Evolutionary conservation across 2,113 vertebrate genomes (phyloP), one percentile per base, ranked within the genome.

Genomic region (Trematomus loennbergii): DNA sequence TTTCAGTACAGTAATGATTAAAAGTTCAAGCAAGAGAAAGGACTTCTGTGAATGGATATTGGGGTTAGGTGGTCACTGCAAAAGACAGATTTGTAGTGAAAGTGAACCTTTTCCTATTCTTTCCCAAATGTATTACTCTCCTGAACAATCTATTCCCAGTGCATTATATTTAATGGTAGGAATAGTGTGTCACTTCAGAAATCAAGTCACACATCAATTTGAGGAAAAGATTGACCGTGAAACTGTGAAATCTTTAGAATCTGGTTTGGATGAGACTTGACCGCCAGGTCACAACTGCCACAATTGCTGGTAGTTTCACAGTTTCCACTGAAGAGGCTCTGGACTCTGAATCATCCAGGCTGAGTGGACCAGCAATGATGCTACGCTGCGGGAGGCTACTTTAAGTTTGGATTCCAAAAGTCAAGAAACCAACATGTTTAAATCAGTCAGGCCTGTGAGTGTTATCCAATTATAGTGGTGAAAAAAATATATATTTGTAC

Each of bases 171-270:
- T 15, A 63, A 11, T 64, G 58, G 5, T 45, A 58, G 43, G 11
- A n/a, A 36, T 12, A 65, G 45, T 0, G 11, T 2, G 46, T 43
- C n/a, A 15, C 52, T 55, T 69, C 40, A 40, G 52, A 74, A 70
- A 25, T 77, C 59, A 48, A 65, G 62, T 57, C 68, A 57, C 52
- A 15, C 54, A 61, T 36, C 67, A 72, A 20, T 12, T 54, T 1
- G 1, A 84, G 58, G 60, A 63, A 29, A 60, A 69, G 48, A 40
- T 48, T 46, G 64, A 74, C 68, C 68, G 29, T 43, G 55, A 82
- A 75, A 64, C 49, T 60, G 55, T 3, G 20, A 61, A 48, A 46
- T 18, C 17, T 33, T 48, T 61, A 53, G 61, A 72, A 75, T 72
- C 45, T 43, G 61, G 72, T 50, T 66, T 8, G 29, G 62, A 12